These are phyloP conservation scores for Harpagoxenus sublaevis DNA, from an alignment of 2,888 invertebrate species.

Conservation along the genomic window DNA sequence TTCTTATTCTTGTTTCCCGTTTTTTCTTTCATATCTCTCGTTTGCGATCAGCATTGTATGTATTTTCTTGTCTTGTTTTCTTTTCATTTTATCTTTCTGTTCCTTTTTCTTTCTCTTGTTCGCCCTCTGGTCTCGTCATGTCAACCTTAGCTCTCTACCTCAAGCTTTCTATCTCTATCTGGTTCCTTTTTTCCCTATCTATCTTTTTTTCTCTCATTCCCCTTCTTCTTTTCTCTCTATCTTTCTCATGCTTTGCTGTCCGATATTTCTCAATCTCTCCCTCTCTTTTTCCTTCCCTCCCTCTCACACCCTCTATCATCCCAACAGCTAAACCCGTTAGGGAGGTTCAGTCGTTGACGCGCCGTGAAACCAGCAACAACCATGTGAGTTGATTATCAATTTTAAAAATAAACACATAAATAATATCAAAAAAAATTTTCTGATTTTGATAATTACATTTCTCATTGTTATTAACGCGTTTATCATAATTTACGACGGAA, in stretches of 20 bases:
- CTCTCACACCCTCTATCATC: conserved; percentile 32
- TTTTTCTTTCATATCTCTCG: conserved; percentile 7
- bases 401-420: background rate
- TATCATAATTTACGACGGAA: background rate
- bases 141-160: background rate
- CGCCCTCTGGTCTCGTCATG: background rate
- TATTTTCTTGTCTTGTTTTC: background rate
- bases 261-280: background rate
- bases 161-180: background rate
- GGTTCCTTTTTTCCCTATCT: background rate
- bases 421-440: background rate
- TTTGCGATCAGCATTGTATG: conserved; percentile 1
- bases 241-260: background rate
- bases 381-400: conserved; percentile 4
- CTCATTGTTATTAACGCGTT: background rate
- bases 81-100: conserved; percentile 1
- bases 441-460: background rate
- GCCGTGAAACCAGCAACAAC: conserved; percentile 61
- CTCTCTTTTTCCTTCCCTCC: conserved; percentile 15
- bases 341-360: conserved; percentile 69
- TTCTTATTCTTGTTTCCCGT: no score
- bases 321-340: conserved; percentile 40
- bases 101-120: background rate
- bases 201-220: background rate
- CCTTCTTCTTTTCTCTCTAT: background rate